A percentile compares a stretch with the other conserved stretches of the same genome.
phyloP scores from a whole-genome alignment of 2,113 vertebrate species.

The Felis chaus region DNA sequence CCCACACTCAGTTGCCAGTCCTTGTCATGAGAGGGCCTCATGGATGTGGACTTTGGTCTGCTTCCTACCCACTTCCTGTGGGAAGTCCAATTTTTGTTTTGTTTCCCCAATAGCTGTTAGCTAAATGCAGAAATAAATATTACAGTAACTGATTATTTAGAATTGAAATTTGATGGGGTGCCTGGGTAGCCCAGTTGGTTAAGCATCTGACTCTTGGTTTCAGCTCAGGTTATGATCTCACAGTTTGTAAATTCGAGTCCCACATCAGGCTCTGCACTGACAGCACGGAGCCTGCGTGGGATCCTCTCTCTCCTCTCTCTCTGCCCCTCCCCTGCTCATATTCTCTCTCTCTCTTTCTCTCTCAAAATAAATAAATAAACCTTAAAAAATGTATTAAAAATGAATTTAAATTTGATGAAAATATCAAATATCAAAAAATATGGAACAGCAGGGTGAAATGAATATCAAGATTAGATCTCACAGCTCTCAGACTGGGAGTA shows the following conservation, averaged over 20 bases:
- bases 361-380: no score
- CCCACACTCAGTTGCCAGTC: neutral
- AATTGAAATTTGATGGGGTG: neutral
- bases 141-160: neutral
- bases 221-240: no score
- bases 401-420: neutral
- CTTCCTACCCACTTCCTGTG: neutral
- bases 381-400: no score
- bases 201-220: no score
- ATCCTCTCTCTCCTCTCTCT: no score
- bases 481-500: neutral
- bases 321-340: no score
- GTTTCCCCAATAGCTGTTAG: neutral
- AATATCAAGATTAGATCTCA: neutral
- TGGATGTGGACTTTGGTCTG: fast-evolving
- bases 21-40: fast-evolving
- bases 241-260: no score
- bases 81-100: neutral
- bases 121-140: conserved; percentile 2
- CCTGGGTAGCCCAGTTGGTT: no score
- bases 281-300: no score
- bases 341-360: no score
- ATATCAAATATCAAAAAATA: neutral
- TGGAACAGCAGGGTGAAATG: neutral
- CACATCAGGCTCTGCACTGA: no score